Conservation (phyloP, 2,113 vertebrate species). For the Apeltes quadracus region DNA sequence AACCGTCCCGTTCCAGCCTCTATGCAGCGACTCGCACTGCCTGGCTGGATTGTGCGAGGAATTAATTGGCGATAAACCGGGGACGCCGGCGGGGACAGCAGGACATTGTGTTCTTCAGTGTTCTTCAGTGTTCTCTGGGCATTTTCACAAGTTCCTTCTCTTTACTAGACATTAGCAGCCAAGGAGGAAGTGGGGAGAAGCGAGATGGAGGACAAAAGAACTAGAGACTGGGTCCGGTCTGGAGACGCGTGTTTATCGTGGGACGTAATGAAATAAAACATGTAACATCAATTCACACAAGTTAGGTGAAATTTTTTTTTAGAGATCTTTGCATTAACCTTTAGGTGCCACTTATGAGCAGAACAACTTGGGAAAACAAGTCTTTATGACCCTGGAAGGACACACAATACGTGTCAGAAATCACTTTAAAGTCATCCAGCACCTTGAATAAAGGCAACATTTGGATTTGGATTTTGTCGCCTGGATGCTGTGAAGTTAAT, state of each 20-base stretch:
- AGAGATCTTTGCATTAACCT: not conserved
- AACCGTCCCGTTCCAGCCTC: constrained; percentile 31
- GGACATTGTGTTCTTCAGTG: too few relatives aligned
- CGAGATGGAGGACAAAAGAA: constrained; percentile 17
- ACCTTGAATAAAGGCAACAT: not conserved
- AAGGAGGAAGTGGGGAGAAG: constrained; percentile 28
- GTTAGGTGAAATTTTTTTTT: not conserved
- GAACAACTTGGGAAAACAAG: too few relatives aligned
- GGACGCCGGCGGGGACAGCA: too few relatives aligned
- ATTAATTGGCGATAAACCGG: constrained; percentile 62
- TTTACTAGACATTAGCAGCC: constrained; percentile 59
- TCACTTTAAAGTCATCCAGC: not conserved
- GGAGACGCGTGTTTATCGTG: constrained; percentile 13
- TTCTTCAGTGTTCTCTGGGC: constrained; percentile 26
- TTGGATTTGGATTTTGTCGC: too few relatives aligned
- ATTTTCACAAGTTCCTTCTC: constrained; percentile 67
- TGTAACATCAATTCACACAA: constrained; percentile 20
- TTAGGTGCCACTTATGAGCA: not conserved
- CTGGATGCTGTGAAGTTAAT: too few relatives aligned
- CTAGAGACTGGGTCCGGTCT: not conserved
- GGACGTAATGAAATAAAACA: constrained; percentile 16
- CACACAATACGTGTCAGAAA: not conserved
- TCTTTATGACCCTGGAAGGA: not conserved
- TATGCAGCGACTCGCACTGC: constrained; percentile 34
- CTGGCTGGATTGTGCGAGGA: constrained; percentile 52